phyloP scores from a whole-genome alignment of 2,113 vertebrate species.

The Elephas maximus region DNA sequence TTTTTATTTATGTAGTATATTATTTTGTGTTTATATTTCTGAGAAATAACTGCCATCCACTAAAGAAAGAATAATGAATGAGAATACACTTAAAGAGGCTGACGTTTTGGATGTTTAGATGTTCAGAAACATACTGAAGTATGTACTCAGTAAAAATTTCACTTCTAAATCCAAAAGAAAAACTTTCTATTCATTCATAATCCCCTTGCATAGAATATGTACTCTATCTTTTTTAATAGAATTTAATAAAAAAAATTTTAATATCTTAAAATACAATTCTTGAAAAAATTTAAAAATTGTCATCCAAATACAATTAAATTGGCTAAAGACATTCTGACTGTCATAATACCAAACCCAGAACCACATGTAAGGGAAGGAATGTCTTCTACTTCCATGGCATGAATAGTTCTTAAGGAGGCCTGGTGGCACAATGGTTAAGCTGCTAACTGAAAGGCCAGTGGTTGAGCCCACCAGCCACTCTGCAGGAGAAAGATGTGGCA shows the following conservation, averaged over 20 bases:
- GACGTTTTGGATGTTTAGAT: constrained; percentile 32
- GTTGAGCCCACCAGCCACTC: not conserved
- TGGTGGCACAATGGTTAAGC: not conserved
- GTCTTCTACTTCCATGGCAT: not conserved
- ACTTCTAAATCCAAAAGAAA: constrained; percentile 83
- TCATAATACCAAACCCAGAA: not conserved
- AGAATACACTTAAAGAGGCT: constrained; percentile 24
- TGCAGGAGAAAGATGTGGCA: not conserved
- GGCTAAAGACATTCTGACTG: not conserved
- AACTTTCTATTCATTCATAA: constrained; percentile 62
- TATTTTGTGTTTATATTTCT: not conserved
- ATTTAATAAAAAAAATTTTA: constrained; percentile 71
- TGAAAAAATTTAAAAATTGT: constrained; percentile 68
- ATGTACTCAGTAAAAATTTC: constrained; percentile 77
- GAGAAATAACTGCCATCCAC: not conserved
- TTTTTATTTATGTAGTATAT: not conserved
- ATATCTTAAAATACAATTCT: constrained; percentile 73
- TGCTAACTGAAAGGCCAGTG: not conserved
- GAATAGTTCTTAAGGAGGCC: not conserved
- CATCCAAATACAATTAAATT: constrained; percentile 49
- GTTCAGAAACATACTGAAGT: constrained; percentile 9
- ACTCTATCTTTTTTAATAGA: constrained; percentile 65
- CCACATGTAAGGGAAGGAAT: not conserved
- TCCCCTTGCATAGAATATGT: constrained; percentile 70
- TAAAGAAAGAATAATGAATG: not conserved